phyloP scores from a whole-genome alignment of 2,797 vertebrate species.

The Epinephelus malabaricus region DNA sequence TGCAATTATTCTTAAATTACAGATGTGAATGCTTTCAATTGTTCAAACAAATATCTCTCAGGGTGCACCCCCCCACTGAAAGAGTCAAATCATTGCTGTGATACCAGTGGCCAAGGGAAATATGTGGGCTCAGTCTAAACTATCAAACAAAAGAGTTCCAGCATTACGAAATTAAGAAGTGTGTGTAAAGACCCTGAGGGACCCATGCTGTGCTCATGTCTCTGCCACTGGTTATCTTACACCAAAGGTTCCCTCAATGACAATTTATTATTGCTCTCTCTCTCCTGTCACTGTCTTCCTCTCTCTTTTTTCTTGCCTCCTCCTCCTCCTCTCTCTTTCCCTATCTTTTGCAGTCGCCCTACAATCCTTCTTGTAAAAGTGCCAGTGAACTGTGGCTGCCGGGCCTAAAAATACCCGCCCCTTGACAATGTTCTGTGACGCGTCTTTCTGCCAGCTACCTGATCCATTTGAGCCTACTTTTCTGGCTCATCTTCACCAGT shows the following conservation, averaged over 20 bases:
- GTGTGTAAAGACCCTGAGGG: constrained; percentile 60
- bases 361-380: constrained; percentile 81
- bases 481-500: constrained; percentile 70
- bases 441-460: constrained; percentile 78
- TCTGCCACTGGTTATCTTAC: constrained; percentile 77
- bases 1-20: constrained; percentile 18
- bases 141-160: constrained; percentile 56
- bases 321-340: constrained; percentile 29
- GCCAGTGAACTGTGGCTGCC: constrained; percentile 77
- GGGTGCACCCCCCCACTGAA: constrained; percentile 7
- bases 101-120: constrained; percentile 48
- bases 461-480: constrained; percentile 78
- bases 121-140: constrained; percentile 41
- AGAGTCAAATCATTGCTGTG: constrained; percentile 37
- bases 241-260: constrained; percentile 84
- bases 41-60: constrained; percentile 24
- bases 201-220: constrained; percentile 64
- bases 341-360: constrained; percentile 72
- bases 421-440: constrained; percentile 78
- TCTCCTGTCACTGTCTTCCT: constrained; percentile 40
- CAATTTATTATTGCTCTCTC: constrained; percentile 77
- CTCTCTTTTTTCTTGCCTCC: constrained; percentile 37
- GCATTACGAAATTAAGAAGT: constrained; percentile 64
- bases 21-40: constrained; percentile 28
- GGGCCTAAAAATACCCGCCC: constrained; percentile 84